Conservation (phyloP, 2,888 invertebrate genomes). For the Acanthosepion esculentum region DNA sequence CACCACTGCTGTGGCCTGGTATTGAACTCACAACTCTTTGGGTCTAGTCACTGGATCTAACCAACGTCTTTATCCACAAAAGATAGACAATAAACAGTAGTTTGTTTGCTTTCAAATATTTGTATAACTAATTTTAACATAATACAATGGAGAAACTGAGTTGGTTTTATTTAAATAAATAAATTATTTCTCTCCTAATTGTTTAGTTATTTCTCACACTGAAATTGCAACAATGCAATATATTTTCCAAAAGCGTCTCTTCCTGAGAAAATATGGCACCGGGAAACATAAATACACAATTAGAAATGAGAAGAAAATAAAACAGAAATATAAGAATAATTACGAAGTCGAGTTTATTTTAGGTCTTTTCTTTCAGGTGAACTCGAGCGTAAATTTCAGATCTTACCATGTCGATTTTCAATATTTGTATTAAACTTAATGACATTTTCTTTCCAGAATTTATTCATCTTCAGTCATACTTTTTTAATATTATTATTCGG, state of each 20-base stretch:
- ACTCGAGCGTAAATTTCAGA: not conserved
- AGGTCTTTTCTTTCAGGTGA: not conserved
- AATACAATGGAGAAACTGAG: not conserved
- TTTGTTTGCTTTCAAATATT: no score
- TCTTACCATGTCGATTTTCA: not conserved
- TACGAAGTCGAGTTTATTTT: not conserved
- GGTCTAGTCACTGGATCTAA: no score
- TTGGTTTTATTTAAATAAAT: not conserved
- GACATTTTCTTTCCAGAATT: not conserved
- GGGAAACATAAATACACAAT: not conserved
- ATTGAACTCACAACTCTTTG: no score
- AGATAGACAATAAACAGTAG: no score
- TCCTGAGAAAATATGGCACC: not conserved
- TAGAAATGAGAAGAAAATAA: not conserved
- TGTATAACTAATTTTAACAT: not conserved
- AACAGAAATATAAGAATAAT: not conserved
- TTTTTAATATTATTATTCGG: no score
- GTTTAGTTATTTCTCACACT: not conserved
- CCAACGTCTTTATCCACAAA: no score
- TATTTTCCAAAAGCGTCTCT: not conserved
- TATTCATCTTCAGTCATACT: no score
- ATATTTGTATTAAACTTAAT: not conserved
- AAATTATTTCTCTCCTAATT: not conserved
- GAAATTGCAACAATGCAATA: not conserved
- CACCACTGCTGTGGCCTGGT: no score